Base-by-base conservation (phyloP, 2,797 vertebrate species). In the Argentina silus region DNA sequence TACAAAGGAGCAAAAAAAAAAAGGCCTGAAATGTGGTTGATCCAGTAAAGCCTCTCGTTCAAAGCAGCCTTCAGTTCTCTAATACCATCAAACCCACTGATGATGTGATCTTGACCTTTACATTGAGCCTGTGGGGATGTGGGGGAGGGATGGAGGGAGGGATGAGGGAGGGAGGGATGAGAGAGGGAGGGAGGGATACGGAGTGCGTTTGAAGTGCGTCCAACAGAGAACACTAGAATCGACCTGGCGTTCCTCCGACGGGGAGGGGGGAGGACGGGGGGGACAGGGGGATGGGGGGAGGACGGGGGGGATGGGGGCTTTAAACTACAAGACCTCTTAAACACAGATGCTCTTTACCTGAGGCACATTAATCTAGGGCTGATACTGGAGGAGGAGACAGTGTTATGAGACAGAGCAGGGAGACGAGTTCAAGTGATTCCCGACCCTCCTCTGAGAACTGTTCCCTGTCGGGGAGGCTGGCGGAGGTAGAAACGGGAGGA, bases 121-220 rank as follows among this genome's bases (percentile, higher is more conserved):
- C 15, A 15, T 14, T 6, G 7, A 53, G 7, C 51, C 51, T 53
- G 6, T 15, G 14, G 15, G 51, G 15, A n/a, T 36, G 17, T 53
- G 51, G 15, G 51, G n/a, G 14, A 51, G 50, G 70, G 75, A 73
- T 1, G 27, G 43, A 65, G 81, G 77, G 7, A 61, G 71, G 78
- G 76, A 81, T 78, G n/a, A 36, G 27, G 27, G 27, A 36, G 27
- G 27, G 14, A 15, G 51, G 6, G 51, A 51, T 51, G 50, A 15
- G 51, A 53, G 15, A 53, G 51, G 70, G 75, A 73, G 81, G 77
- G 7, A 61, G 71, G 78, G 76, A 81, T 78, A 83, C 86, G 81
- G 80, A 90, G 84, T 84, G 85, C 69, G 88, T 87, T 88, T 88
- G 78, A 78, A 77, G 79, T 83, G 84, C 27, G 27, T 36, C 77